Evolutionary conservation across 2,888 invertebrate species (phyloP), one percentile per base, ranked within the genome.

Genomic region (Koerneria pararmatus): DNA sequence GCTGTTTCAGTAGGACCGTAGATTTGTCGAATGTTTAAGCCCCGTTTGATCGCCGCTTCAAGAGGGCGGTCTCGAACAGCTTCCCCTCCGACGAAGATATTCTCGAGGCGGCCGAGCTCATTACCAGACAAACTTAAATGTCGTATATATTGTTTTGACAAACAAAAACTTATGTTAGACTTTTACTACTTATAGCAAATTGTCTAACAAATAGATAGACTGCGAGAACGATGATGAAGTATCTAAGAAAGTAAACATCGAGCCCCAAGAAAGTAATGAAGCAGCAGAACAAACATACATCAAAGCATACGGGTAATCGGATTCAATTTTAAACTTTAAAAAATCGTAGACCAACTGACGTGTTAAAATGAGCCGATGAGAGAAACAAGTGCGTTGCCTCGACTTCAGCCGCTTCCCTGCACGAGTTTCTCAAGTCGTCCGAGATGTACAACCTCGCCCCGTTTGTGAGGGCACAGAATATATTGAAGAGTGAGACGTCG

Each of bases 1-100:
- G 78, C 78, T n/a, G 71, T 68, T 49, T 80, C 80, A 1, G 80
- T 77, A 5, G 80, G 80, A 11, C 80, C 80, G 63, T 79, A 80
- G 32, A 80, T 79, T 59, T 80, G 78, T 6, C 65, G 69, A 22
- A 78, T 51, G 11, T 59, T 22, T 6, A 46, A 32, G 3, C 59
- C 64, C n/a, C 32, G 35, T 24, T 46, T 51, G 15, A 60, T n/a
- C 3, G 35, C 29, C 15, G n/a, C 3, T 15, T 59, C 56, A 5
- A 78, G 62, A 11, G 54, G 57, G 11, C 27, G 35, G 35, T 76
- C 68, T 3, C 69, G 59, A 1, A 78, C 72, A 2, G 77, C 71
- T 51, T 80, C 80, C 37, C 80, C 80, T 1, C 80, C 80, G 29
- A 80, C 73, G 31, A 77, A 73, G 11, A 80, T 48, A 1, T 61